Percentiles rank a stretch among this genome's conserved stretches.
Evolutionary conservation across 2,113 vertebrate species (phyloP).

Genomic region (Rafetus swinhoei): DNA sequence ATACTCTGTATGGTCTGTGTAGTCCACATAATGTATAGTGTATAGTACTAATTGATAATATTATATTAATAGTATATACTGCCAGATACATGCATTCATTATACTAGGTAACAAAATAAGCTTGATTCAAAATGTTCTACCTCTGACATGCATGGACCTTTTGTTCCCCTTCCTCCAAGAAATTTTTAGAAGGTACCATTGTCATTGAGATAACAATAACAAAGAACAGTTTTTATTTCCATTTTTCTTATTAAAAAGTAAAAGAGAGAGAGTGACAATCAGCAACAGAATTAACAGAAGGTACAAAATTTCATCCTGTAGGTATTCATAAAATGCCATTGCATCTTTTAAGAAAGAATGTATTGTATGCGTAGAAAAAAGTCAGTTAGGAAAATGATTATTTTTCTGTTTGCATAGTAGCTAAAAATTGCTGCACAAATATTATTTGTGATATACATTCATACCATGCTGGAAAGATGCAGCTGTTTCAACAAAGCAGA

Average conservation of each 20-base stretch:
- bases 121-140: background rate
- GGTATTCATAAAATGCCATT: constrained; percentile 21
- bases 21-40: background rate
- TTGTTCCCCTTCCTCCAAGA: background rate
- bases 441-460: constrained; percentile 56
- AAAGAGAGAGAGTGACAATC: background rate
- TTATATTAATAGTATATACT: background rate
- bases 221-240: background rate
- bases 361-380: background rate
- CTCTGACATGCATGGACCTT: background rate
- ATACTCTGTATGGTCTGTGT: background rate
- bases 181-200: background rate
- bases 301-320: constrained; percentile 15
- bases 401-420: constrained; percentile 60
- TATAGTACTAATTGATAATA: background rate
- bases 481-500: constrained; percentile 68
- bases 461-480: constrained; percentile 27
- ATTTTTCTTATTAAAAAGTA: background rate
- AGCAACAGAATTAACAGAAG: constrained; percentile 14
- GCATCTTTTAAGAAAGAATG: constrained; percentile 38
- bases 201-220: background rate
- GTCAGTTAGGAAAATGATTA: constrained; percentile 43
- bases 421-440: constrained; percentile 66
- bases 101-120: background rate
- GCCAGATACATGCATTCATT: background rate